Evolutionary conservation across 2,113 vertebrate genomes (phyloP).

Genomic region (Pseudonaja textilis): DNA sequence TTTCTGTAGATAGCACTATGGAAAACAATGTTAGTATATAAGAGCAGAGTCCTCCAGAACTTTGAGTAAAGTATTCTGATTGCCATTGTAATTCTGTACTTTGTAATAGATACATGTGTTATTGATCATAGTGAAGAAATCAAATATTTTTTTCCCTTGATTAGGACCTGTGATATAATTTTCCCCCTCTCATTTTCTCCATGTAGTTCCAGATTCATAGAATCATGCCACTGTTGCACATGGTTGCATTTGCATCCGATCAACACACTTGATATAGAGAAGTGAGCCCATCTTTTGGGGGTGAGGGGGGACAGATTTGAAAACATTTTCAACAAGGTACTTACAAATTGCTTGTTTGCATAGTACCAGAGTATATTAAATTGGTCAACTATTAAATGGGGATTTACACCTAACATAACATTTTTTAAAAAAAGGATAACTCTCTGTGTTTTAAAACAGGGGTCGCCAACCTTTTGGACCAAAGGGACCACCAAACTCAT

Average conservation of each 20-base stretch:
- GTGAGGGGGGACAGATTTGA: neutral
- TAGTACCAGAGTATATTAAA: neutral
- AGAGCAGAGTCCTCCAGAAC: neutral
- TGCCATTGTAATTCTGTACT: neutral
- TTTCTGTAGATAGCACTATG: neutral
- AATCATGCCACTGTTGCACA: neutral
- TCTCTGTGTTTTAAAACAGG: too few relatives aligned
- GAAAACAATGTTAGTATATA: neutral
- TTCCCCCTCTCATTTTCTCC: neutral
- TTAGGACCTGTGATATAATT: neutral
- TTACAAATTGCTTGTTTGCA: neutral
- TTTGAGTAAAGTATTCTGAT: neutral
- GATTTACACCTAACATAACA: neutral
- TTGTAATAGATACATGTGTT: neutral
- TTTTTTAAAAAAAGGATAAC: neutral
- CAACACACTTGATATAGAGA: neutral
- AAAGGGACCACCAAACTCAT: too few relatives aligned
- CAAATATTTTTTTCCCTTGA: neutral
- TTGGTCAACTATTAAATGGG: neutral
- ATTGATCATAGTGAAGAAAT: neutral
- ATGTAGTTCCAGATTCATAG: neutral
- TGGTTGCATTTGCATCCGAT: neutral
- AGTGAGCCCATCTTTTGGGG: neutral
- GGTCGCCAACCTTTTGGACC: too few relatives aligned
- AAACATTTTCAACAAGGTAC: neutral